Percentiles rank a stretch among this genome's conserved stretches.
Conservation (phyloP, 2,888 invertebrate genomes). For the Cheilosia variabilis region DNA sequence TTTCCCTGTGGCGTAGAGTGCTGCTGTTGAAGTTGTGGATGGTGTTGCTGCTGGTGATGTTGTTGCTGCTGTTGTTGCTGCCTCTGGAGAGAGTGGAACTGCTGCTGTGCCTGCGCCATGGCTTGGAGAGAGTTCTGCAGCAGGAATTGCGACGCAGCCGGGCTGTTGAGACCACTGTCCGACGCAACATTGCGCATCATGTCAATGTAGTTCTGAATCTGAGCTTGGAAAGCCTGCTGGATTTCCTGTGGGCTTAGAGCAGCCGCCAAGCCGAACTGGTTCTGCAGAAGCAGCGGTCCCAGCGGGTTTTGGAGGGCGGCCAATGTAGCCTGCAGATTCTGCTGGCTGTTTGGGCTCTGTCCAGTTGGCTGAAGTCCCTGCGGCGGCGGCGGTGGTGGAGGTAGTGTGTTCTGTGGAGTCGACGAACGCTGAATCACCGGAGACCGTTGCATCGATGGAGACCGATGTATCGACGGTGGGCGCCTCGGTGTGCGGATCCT, state of each 20-base stretch:
- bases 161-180: conserved; percentile 79
- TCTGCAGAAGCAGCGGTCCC: conserved; percentile 80
- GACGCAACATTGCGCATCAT: conserved; percentile 82
- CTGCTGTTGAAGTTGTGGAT: conserved; percentile 75
- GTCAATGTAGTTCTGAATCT: conserved; percentile 82
- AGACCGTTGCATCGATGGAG: conserved; percentile 24
- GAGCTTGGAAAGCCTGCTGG: conserved; percentile 82
- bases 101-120: conserved; percentile 86
- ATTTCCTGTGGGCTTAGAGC: conserved; percentile 80
- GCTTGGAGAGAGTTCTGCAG: conserved; percentile 90
- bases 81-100: conserved; percentile 91
- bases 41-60: conserved; percentile 78
- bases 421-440: conserved; percentile 46
- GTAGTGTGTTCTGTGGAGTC: conserved; percentile 69
- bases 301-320: conserved; percentile 80
- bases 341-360: conserved; percentile 61
- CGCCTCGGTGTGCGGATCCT: conserved; percentile 46
- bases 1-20: conserved; percentile 74
- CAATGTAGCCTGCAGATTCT: conserved; percentile 76
- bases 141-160: conserved; percentile 87
- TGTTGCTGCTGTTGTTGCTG: conserved; percentile 84
- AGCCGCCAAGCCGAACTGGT: conserved; percentile 79
- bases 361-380: conserved; percentile 27
- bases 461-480: conserved; percentile 50
- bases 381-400: conserved; percentile 54